Evolutionary conservation across 1,140 invertebrate species (phyloP).

Genomic region (Gonioctena quinquepunctata): DNA sequence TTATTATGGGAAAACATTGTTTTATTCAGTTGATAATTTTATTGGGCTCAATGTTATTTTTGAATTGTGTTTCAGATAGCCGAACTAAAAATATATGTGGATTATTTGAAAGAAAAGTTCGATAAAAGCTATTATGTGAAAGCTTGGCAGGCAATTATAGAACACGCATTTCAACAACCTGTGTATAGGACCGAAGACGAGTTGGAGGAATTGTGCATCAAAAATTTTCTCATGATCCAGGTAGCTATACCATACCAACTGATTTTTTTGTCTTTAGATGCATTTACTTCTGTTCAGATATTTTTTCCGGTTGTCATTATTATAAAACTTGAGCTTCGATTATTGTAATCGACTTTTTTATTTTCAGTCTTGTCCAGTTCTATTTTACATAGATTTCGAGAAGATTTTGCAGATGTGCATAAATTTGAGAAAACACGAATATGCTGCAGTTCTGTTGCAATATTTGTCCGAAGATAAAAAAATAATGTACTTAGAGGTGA

Average conservation of each 20-base stretch:
- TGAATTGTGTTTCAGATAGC: slow-evolving; percentile 31
- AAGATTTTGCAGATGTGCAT: slow-evolving; percentile 12
- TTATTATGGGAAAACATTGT: too few species aligned
- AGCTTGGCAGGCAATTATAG: slow-evolving; percentile 41
- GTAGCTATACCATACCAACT: too few species aligned
- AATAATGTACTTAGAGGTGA: not conserved
- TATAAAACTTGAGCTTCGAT: too few species aligned
- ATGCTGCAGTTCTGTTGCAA: slow-evolving; percentile 6
- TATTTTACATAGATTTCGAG: slow-evolving; percentile 9
- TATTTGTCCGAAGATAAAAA: slow-evolving; percentile 12
- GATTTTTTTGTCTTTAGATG: too few species aligned
- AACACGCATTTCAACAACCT: slow-evolving; percentile 27
- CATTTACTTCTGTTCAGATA: too few species aligned
- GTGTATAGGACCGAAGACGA: slow-evolving; percentile 9
- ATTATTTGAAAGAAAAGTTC: slow-evolving; percentile 33
- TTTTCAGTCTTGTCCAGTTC: slow-evolving; percentile 16
- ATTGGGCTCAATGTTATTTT: too few species aligned
- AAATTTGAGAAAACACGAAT: not conserved
- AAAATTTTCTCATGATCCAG: slow-evolving; percentile 19
- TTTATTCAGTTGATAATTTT: too few species aligned
- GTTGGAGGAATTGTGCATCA: not conserved
- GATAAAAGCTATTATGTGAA: slow-evolving; percentile 35
- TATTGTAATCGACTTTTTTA: not conserved
- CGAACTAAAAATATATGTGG: slow-evolving; percentile 35
- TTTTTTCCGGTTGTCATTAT: too few species aligned